Conservation (phyloP, 2,797 vertebrate genomes). For the Karalla daura region DNA sequence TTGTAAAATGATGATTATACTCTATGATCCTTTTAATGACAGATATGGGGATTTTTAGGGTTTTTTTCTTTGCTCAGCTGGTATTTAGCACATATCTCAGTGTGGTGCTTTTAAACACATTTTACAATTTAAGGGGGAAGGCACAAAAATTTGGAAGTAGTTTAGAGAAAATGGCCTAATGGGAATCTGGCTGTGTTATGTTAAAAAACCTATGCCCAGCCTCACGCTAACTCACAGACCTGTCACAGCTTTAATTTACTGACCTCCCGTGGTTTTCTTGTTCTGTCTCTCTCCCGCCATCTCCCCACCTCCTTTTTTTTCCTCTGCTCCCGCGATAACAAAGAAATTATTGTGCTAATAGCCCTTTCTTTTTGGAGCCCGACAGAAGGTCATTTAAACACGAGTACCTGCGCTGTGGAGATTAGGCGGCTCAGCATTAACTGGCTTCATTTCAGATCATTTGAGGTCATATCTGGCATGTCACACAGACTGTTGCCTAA, state of each 20-base stretch:
- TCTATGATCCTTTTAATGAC: constrained; percentile 75
- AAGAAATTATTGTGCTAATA: constrained; percentile 35
- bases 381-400: constrained; percentile 65
- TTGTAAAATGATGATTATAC: constrained; percentile 77
- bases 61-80: constrained; percentile 58
- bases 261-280: constrained; percentile 56
- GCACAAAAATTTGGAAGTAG: constrained; percentile 54
- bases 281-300: constrained; percentile 24
- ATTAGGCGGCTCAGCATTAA: constrained; percentile 54
- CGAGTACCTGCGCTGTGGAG: constrained; percentile 57
- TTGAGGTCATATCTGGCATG: constrained; percentile 59
- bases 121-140: constrained; percentile 55
- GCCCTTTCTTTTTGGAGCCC: constrained; percentile 39
- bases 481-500: constrained; percentile 45
- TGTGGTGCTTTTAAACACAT: constrained; percentile 68
- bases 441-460: constrained; percentile 64
- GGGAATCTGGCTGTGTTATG: constrained; percentile 55
- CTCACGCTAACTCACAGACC: constrained; percentile 52
- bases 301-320: constrained; percentile 19
- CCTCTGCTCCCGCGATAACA: constrained; percentile 26
- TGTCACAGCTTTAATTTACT: constrained; percentile 61
- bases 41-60: constrained; percentile 66
- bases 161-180: constrained; percentile 60
- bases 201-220: constrained; percentile 50
- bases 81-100: constrained; percentile 77